Percentiles rank a stretch among this genome's conserved stretches.
Conservation (phyloP, 2,888 invertebrate species). For the Pandemis cinnamomeana region DNA sequence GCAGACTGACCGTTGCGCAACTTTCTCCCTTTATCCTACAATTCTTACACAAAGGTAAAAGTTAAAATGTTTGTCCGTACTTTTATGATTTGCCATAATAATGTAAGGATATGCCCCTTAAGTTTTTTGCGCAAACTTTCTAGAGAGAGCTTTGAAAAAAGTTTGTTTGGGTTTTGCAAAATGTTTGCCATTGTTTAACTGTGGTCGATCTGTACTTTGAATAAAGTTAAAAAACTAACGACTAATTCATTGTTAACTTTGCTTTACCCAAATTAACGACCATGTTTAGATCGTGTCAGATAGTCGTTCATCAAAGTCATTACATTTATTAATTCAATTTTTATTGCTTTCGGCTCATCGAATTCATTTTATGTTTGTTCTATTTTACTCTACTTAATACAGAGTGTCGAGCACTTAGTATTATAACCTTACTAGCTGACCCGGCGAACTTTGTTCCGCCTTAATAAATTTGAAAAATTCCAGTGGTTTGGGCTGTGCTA, state of each 20-base stretch:
- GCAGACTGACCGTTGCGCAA: slow-evolving; percentile 80
- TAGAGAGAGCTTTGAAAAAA: slow-evolving; percentile 49
- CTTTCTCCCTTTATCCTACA: slow-evolving; percentile 79
- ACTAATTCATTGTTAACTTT: not conserved
- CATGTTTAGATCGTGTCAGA: not conserved
- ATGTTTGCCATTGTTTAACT: slow-evolving; percentile 21
- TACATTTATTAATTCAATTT: not conserved
- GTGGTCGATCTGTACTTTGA: not conserved
- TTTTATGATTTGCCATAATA: slow-evolving; percentile 64
- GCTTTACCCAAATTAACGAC: not conserved
- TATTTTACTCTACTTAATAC: not conserved
- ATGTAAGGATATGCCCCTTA: slow-evolving; percentile 52
- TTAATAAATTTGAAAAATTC: too few relatives aligned
- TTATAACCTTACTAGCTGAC: too few relatives aligned
- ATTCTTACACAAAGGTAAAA: slow-evolving; percentile 66
- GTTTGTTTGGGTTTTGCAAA: slow-evolving; percentile 38
- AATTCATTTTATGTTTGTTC: not conserved
- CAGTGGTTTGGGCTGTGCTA: too few relatives aligned
- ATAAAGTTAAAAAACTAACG: not conserved
- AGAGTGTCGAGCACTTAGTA: too few relatives aligned
- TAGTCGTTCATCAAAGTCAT: not conserved
- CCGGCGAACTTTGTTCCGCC: too few relatives aligned
- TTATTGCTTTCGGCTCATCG: not conserved
- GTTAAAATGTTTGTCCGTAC: slow-evolving; percentile 63
- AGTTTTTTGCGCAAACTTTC: slow-evolving; percentile 58